phyloP scores from a whole-genome alignment of 2,113 vertebrate genomes.

The Genyomyrus donnyi region DNA sequence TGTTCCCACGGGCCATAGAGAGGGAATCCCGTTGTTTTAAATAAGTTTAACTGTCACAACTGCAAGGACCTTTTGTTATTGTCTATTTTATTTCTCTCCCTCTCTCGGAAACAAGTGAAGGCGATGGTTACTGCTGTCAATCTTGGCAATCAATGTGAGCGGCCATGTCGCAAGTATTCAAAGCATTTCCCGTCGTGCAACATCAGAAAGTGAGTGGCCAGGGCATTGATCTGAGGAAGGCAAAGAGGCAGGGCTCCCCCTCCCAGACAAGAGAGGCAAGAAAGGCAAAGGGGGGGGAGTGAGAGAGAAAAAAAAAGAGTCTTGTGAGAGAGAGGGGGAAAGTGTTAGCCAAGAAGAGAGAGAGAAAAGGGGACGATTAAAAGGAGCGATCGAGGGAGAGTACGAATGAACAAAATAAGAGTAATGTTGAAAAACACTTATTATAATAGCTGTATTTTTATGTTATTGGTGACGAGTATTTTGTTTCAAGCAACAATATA shows the following conservation, averaged over 20 bases:
- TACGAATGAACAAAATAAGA: background rate
- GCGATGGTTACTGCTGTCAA: conserved; percentile 75
- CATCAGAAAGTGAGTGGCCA: conserved; percentile 78
- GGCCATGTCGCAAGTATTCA: conserved; percentile 75
- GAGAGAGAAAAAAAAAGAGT: background rate
- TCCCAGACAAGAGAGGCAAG: conserved; percentile 59
- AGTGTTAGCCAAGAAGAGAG: conserved; percentile 2
- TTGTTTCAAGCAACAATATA: background rate
- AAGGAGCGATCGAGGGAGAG: conserved; percentile 7
- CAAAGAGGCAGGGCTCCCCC: conserved; percentile 52
- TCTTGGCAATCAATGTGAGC: conserved; percentile 66
- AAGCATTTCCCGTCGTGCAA: conserved; percentile 84
- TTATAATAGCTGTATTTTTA: background rate
- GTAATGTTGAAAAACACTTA: background rate
- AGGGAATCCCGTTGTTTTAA: conserved; percentile 49
- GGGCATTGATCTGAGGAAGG: conserved; percentile 70
- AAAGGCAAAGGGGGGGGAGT: conserved; percentile 31
- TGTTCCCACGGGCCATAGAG: conserved; percentile 61
- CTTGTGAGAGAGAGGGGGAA: background rate
- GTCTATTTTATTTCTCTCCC: conserved; percentile 45
- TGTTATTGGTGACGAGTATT: background rate
- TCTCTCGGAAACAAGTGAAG: conserved; percentile 61
- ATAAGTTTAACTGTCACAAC: conserved; percentile 57
- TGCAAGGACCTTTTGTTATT: conserved; percentile 59
- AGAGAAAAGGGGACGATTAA: background rate